Conservation (phyloP, 1,140 invertebrate species). For the Brachionus koreanus region DNA sequence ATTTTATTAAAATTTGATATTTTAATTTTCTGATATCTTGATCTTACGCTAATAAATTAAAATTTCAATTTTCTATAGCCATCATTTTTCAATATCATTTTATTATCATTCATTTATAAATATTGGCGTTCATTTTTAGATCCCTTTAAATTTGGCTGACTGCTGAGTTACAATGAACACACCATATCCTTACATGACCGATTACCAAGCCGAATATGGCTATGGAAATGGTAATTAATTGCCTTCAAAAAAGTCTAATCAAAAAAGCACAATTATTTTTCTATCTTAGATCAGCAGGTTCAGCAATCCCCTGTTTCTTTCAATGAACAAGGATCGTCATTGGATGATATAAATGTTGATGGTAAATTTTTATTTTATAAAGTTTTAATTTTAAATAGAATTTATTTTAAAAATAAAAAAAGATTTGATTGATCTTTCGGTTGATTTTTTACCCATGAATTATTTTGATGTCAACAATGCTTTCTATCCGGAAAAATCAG, state of each 20-base stretch:
- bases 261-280: not conserved
- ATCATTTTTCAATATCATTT: not conserved
- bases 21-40: not conserved
- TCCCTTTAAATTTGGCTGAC: not conserved
- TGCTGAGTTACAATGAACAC: not conserved
- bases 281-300: not conserved
- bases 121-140: not conserved
- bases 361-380: not conserved
- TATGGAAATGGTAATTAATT: not conserved
- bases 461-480: not conserved
- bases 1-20: constrained; percentile 3
- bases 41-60: not conserved
- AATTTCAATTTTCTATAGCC: not conserved
- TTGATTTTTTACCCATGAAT: not conserved
- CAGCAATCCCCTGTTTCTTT: not conserved
- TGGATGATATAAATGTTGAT: not conserved
- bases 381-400: not conserved
- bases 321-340: not conserved
- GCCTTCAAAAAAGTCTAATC: not conserved
- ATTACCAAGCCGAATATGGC: not conserved
- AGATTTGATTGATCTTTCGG: not conserved
- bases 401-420: not conserved
- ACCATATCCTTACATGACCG: not conserved
- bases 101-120: not conserved
- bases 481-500: not conserved